phyloP scores from a whole-genome alignment of 2,797 vertebrate genomes.

The Sebastolobus alascanus region DNA sequence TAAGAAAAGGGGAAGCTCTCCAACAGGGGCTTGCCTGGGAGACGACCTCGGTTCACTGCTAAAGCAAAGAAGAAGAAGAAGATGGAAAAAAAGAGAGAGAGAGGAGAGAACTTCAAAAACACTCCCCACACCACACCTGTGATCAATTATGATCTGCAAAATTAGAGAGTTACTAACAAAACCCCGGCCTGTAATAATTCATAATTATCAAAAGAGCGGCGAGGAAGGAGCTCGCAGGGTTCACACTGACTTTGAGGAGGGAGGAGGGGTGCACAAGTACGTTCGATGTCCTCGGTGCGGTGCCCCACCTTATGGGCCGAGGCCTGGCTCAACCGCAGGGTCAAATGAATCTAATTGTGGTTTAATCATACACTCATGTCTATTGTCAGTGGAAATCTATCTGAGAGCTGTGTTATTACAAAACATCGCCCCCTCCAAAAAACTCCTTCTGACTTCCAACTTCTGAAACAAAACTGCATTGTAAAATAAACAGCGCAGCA shows the following conservation, averaged over 20 bases:
- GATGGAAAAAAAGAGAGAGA: conserved; percentile 13
- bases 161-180: conserved; percentile 82
- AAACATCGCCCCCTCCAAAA: conserved; percentile 38
- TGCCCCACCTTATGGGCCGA: conserved; percentile 52
- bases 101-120: conserved; percentile 73
- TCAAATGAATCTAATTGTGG: conserved; percentile 65
- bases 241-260: conserved; percentile 58
- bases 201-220: conserved; percentile 80
- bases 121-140: conserved; percentile 77
- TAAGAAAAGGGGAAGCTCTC: conserved; percentile 81
- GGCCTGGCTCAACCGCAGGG: conserved; percentile 46
- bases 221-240: conserved; percentile 64
- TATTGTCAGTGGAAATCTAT: conserved; percentile 72
- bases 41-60: conserved; percentile 78
- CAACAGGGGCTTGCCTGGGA: conserved; percentile 78
- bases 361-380: conserved; percentile 62
- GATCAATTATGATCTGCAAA: conserved; percentile 82
- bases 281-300: conserved; percentile 52
- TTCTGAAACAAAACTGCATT: conserved; percentile 55
- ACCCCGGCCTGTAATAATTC: conserved; percentile 80
- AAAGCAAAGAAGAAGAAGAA: conserved; percentile 66
- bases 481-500: conserved; percentile 58
- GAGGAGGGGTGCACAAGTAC: conserved; percentile 26
- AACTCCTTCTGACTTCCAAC: conserved; percentile 36
- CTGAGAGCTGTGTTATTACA: conserved; percentile 48